phyloP scores from a whole-genome alignment of 1,140 invertebrate species.

The Tribolium madens region DNA sequence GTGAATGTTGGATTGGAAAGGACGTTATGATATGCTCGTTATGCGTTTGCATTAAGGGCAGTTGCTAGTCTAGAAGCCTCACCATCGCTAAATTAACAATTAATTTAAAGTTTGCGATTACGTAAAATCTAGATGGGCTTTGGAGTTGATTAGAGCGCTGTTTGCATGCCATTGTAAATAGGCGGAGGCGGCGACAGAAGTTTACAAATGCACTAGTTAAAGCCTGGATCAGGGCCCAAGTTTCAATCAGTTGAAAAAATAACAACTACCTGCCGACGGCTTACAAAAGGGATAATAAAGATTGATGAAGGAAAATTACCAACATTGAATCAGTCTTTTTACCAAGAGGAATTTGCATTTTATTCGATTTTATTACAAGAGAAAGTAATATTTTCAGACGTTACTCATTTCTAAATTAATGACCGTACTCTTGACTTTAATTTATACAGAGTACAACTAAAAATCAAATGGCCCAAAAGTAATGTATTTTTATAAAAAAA shows the following conservation, averaged over 20 bases:
- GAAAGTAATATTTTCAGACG: neutral
- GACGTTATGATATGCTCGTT: constrained; percentile 39
- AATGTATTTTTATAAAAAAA: no score
- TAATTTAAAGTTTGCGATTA: constrained; percentile 40
- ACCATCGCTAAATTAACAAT: constrained; percentile 36
- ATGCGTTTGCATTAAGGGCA: constrained; percentile 20
- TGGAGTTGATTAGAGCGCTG: constrained; percentile 40
- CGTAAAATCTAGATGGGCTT: constrained; percentile 15
- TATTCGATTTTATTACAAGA: neutral
- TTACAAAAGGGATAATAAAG: neutral
- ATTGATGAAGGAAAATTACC: constrained; percentile 27
- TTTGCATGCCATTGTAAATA: constrained; percentile 40
- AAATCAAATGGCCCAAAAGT: no score
- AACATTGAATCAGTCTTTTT: neutral
- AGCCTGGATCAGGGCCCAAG: neutral
- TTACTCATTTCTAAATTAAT: no score
- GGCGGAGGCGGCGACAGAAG: constrained; percentile 10
- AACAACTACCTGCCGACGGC: neutral
- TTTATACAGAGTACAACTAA: no score
- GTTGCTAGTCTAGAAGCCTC: constrained; percentile 11
- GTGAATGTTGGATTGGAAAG: constrained; percentile 1
- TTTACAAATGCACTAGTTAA: constrained; percentile 25
- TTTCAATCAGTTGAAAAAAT: constrained; percentile 20
- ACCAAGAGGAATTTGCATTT: neutral
- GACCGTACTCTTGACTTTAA: no score